These are phyloP conservation scores for Trachymyrmex septentrionalis DNA, from an alignment of 1,140 invertebrate genomes.

Conservation along the genomic window DNA sequence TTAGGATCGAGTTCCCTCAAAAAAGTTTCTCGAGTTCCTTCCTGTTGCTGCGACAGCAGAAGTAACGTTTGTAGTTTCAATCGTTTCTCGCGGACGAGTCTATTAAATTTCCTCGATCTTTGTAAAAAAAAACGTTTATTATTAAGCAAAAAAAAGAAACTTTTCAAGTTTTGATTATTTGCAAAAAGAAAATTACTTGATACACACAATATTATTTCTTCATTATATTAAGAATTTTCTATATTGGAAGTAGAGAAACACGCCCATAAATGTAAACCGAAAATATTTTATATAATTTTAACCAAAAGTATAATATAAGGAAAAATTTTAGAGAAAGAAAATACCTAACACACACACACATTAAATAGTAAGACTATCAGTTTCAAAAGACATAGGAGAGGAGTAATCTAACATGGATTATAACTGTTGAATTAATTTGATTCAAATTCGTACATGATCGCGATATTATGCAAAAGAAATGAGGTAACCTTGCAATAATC, in stretches of 20 bases:
- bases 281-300: too few species aligned
- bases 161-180: not conserved
- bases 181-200: not conserved
- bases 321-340: not conserved
- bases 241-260: not conserved
- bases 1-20: conserved; percentile 30
- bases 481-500: conserved; percentile 24
- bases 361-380: not conserved
- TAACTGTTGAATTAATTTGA: conserved; percentile 1
- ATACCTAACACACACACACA: too few species aligned
- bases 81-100: not conserved
- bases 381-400: not conserved
- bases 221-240: not conserved
- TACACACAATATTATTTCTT: not conserved
- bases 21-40: conserved; percentile 47
- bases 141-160: not conserved
- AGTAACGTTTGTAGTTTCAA: conserved; percentile 21
- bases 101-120: conserved; percentile 12
- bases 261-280: not conserved
- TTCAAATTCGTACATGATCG: not conserved
- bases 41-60: conserved; percentile 7
- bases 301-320: not conserved
- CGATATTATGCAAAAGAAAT: not conserved
- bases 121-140: not conserved
- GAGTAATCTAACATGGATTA: not conserved